Base-by-base conservation (phyloP, 1,140 invertebrate genomes). In the Diorhabda carinulata region DNA sequence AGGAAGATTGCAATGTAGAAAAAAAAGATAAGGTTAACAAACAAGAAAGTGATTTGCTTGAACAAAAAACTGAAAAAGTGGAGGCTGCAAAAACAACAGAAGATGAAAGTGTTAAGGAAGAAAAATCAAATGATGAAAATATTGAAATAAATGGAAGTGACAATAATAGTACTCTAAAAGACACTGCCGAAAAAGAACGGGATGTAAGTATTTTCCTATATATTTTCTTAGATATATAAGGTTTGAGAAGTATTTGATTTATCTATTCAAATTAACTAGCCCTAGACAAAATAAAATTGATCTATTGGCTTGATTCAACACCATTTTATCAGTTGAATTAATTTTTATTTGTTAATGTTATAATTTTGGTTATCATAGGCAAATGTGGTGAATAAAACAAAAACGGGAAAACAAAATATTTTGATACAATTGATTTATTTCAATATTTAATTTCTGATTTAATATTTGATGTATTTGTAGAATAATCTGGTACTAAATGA, bases 1-100 rank as follows among this genome's bases (percentile, higher is more conserved):
- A 74, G 44, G 68, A 74, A 63, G 69, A 10, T 64, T 43, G 59
- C 43, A 41, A 69, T 47, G 66, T 10, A 45, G 70, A 68, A 60
- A 25, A 69, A n/a, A 61, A 4, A 4, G 42, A 3, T 8, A 57
- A 68, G 9, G 42, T 3, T 9, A 43, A 40, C 42, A 61, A 61
- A 41, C n/a, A 61, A 40, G 25, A 61, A 56, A 52, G 43, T 4
- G 25, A 25, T 25, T 25, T 25, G 25, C 8, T 43, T 64, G 57
- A 43, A 60, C 62, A 70, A 45, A 68, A 71, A 56, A 25, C 25
- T 25, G 25, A 25, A 25, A 25, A 25, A 25, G 25, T 25, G 25
- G 25, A 25, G 25, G 67, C 67, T 66, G 66, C 57, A 40, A 68
- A 67, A 68, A 43, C 62, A 40, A 67, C 9, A 8, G 61, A 67